Conservation (phyloP, 2,888 invertebrate genomes). For the Cephus nigrinus region DNA sequence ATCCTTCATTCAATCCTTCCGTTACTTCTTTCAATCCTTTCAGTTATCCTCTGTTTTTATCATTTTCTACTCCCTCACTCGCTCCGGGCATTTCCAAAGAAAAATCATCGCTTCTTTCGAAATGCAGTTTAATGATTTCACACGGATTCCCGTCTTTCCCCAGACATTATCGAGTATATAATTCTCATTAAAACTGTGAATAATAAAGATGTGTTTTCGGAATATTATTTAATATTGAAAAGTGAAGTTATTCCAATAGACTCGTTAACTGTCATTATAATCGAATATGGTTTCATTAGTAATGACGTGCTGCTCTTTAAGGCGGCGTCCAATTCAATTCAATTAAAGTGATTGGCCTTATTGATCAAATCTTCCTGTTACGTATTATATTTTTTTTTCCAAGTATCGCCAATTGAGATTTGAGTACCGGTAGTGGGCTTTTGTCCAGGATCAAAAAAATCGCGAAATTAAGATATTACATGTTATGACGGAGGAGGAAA, state of each 20-base stretch:
- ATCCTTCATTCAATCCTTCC: conserved; percentile 1
- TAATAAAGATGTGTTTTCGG: background rate
- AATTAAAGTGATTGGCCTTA: background rate
- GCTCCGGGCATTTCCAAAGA: background rate
- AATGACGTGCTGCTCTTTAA: background rate
- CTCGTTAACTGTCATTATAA: background rate
- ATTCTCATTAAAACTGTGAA: background rate
- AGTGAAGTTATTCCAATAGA: background rate
- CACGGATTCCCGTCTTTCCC: background rate
- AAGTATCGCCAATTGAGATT: background rate
- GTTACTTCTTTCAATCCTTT: background rate
- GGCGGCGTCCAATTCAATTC: background rate
- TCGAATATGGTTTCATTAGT: background rate
- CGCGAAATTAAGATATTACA: background rate
- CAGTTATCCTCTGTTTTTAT: background rate
- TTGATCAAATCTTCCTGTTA: background rate
- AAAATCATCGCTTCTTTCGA: background rate
- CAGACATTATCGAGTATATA: background rate
- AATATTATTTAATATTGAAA: background rate
- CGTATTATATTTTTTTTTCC: background rate
- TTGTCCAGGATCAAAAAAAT: background rate
- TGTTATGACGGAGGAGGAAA: background rate
- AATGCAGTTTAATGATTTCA: background rate
- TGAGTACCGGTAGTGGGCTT: background rate
- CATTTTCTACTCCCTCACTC: background rate